Base-by-base conservation (phyloP, 2,113 vertebrate genomes). In the Brachypteracias leptosomus region DNA sequence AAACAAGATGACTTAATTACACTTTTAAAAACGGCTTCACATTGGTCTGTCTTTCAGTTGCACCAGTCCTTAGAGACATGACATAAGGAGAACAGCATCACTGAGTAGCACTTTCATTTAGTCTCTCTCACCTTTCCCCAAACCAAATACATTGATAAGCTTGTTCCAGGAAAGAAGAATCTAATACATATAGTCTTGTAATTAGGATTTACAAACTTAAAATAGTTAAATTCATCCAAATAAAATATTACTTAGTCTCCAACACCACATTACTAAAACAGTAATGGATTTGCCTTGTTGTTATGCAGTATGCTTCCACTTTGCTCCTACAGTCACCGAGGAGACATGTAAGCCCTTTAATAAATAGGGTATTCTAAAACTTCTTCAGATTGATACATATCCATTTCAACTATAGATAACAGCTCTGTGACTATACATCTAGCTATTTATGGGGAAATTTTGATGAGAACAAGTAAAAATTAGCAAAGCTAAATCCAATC, bases 401-500 rank as follows among this genome's bases (percentile, higher is more conserved):
- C 47, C 52, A 54, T 91, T 95, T 97, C 90, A 95, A 92, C 73
- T 59, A 44, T 21, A 85, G 82, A 49, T 62, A 93, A 84, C 89
- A 95, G 86, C 46, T 73, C 82, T 59, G 78, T 80, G 82, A 92
- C 29, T 36, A 72, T 63, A 10, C 85, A 77, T 95, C 94, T 97
- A 87, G 68, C 40, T 91, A 72, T 38, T 75, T 21, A 24, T 73
- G 68, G 55, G 44, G 21, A 92, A 95, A 83, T 84, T 92, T 94
- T 94, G 63, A 92, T 61, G 81, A 96, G 73, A 97, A 92, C 38
- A 89, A 95, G 95, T 92, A 95, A 95, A 98, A 97, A 90, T 90
- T 85, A 96, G 95, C 76, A 89, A 96, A 96, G 63, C 22, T 9
- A 70, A 78, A 80, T 81, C 49, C 17, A 63, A 95, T 88, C 72